Evolutionary conservation across 1,140 invertebrate species (phyloP), one percentile per base, ranked within the genome.

Genomic region (Pentalonia nigronervosa): DNA sequence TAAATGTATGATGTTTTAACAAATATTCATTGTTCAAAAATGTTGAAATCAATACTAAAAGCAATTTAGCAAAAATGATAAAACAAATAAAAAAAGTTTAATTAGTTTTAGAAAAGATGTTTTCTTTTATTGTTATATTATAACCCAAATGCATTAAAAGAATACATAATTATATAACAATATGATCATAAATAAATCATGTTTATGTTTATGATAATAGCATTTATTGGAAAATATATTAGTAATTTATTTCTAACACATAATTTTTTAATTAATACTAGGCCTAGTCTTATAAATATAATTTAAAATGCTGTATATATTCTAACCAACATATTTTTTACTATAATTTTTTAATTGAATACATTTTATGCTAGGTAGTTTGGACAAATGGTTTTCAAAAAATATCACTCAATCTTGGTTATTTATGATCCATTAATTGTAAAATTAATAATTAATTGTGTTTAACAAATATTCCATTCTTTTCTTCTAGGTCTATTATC

Each of bases 1-100:
- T 90, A 90, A 20, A 30, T 30, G 30, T 60, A 11, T 50, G 48
- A 53, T 89, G 25, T 30, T 90, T 90, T 25, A 60, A 89, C n/a
- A 89, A 50, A 53, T 36, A 23, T 36, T 67, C 11, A 67, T 67
- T n/a, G 60, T 67, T 89, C 7, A 89, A 89, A 53, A 53, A 34
- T 50, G 17, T n/a, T 50, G 50, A 53, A n/a, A 41, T 88, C 34
- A 50, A 86, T 45, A 47, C 45, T 87, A n/a, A 45, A 89, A 89
- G 86, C 47, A 88, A 36, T 87, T 88, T 53, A 89, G 87, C 48
- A 53, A 89, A 56, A 89, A 53, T 89, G 34, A 53, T 23, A 53
- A 53, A 89, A 89, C 48, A 50, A 88, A 50, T 23, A 34, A 86
- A 88, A 41, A n/a, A 48, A 34, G 7, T 48, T 20, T 30, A 30